Percentiles rank a stretch among this genome's conserved stretches.
Evolutionary conservation across 1,140 invertebrate species (phyloP).

Genomic region (Xylocopa sonorina): DNA sequence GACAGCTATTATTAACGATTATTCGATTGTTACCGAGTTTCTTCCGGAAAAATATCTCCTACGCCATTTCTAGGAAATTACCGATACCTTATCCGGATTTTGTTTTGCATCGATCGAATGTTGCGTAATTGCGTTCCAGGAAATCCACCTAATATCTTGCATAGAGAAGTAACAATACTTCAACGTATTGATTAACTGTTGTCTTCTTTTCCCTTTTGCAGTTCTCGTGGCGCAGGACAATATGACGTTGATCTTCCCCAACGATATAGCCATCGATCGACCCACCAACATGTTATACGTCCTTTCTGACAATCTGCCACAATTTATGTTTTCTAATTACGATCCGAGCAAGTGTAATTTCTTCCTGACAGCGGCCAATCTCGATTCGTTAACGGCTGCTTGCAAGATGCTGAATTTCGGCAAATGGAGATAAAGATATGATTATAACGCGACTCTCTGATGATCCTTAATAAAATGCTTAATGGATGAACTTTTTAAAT

Average conservation of each 20-base stretch:
- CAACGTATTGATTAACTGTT: not conserved
- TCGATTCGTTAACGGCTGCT: slow-evolving; percentile 50
- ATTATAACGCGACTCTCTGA: not conserved
- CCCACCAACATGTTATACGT: slow-evolving; percentile 83
- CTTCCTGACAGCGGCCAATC: slow-evolving; percentile 50
- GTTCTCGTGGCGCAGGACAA: slow-evolving; percentile 73
- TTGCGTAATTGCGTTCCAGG: slow-evolving; percentile 27
- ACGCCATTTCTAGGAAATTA: not conserved
- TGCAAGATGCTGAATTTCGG: slow-evolving; percentile 30
- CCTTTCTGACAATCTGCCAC: slow-evolving; percentile 86
- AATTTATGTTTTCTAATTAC: slow-evolving; percentile 84
- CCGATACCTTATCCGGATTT: not conserved
- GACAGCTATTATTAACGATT: not conserved
- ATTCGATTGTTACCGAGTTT: not conserved
- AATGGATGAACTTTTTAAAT: no score
- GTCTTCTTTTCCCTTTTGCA: slow-evolving; percentile 57
- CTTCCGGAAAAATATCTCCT: not conserved
- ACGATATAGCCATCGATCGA: slow-evolving; percentile 75
- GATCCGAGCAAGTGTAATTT: slow-evolving; percentile 84
- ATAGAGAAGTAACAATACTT: not conserved
- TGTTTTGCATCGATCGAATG: not conserved
- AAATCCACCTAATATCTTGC: not conserved
- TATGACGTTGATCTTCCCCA: slow-evolving; percentile 77
- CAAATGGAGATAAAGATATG: no score
- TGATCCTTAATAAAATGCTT: not conserved